A percentile compares a stretch with the other conserved stretches of the same genome.
Conservation (phyloP, 1,140 invertebrate genomes). For the Archivesica marissinica region DNA sequence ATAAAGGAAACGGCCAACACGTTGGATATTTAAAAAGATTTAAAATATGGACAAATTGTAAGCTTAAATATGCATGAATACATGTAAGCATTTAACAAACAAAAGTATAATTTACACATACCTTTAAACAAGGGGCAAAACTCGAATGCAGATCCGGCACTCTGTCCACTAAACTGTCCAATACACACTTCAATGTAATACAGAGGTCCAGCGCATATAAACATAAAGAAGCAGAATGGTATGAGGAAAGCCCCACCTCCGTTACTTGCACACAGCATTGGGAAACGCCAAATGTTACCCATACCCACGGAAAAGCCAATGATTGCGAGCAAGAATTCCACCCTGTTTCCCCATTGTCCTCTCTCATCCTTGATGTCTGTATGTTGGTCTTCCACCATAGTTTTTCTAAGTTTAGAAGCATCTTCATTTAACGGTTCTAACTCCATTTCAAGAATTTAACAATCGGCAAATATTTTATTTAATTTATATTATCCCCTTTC, state of each 20-base stretch:
- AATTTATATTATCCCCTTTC: too few relatives aligned
- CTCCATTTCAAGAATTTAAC: too few relatives aligned
- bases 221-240: conserved; percentile 86
- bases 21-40: too few relatives aligned
- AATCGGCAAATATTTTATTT: too few relatives aligned
- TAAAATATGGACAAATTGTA: too few relatives aligned
- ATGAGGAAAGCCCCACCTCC: conserved; percentile 88
- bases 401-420: too few relatives aligned
- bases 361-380: neutral
- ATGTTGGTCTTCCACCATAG: neutral
- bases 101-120: too few relatives aligned
- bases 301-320: conserved; percentile 82
- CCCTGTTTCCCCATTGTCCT: conserved; percentile 73
- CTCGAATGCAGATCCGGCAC: conserved; percentile 21
- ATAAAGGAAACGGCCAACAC: too few relatives aligned
- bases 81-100: too few relatives aligned
- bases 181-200: conserved; percentile 90
- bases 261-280: conserved; percentile 84
- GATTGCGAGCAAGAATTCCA: conserved; percentile 81
- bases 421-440: too few relatives aligned
- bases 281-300: conserved; percentile 84
- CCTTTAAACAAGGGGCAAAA: conserved; percentile 35
- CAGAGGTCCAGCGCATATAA: conserved; percentile 88
- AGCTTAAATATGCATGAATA: too few relatives aligned
- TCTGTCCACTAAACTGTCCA: conserved; percentile 86